phyloP scores from a whole-genome alignment of 2,888 invertebrate species.

The Himalopsyche kuldschensis region DNA sequence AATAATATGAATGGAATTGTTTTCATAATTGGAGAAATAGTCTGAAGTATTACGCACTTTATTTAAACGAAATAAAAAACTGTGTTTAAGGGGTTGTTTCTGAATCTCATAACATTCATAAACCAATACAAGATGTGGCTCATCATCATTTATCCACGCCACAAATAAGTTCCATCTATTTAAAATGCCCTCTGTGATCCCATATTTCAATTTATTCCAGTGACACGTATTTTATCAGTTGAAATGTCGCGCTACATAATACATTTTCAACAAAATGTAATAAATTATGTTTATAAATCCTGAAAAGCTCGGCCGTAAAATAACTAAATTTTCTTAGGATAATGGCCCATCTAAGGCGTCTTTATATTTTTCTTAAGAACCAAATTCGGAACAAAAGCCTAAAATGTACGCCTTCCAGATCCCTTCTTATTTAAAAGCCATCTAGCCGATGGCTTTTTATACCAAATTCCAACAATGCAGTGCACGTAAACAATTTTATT shows the following conservation, averaged over 20 bases:
- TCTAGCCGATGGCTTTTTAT: background rate
- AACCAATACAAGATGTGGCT: too few species aligned
- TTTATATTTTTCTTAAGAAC: background rate
- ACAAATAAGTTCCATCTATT: too few species aligned
- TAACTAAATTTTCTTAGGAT: background rate
- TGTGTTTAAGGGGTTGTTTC: too few species aligned
- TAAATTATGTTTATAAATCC: background rate
- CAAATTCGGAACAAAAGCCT: background rate
- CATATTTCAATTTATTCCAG: background rate
- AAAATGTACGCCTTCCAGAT: background rate
- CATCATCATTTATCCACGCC: too few species aligned
- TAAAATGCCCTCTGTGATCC: background rate
- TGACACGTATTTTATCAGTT: background rate
- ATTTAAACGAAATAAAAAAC: too few species aligned
- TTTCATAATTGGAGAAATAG: too few species aligned
- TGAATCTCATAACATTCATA: too few species aligned
- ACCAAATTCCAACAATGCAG: background rate
- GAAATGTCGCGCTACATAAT: background rate
- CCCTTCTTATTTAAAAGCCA: constrained; percentile 2
- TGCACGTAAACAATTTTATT: background rate
- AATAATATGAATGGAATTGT: too few species aligned
- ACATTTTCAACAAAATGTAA: background rate
- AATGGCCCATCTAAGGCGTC: background rate
- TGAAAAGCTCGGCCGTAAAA: background rate
- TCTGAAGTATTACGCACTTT: too few species aligned